These are phyloP conservation scores for Zapornia atra DNA, from an alignment of 2,113 vertebrate species.

Conservation along the genomic window DNA sequence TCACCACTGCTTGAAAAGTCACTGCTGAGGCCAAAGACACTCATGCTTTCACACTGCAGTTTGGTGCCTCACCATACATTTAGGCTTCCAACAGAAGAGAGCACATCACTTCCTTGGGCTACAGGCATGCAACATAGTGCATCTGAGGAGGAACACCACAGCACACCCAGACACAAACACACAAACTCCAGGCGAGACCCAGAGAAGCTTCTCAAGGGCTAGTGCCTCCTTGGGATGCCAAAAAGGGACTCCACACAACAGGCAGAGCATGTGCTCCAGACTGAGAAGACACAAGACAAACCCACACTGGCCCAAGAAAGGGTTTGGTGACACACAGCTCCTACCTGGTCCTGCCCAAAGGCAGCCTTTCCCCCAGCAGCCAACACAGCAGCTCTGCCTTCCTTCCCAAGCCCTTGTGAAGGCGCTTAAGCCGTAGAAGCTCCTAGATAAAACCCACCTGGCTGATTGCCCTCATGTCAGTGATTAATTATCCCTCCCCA, in stretches of 20 bases:
- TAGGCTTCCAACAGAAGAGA: neutral
- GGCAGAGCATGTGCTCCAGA: neutral
- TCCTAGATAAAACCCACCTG: neutral
- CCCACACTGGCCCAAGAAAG: rapidly evolving
- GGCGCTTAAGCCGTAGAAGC: neutral
- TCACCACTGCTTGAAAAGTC: neutral
- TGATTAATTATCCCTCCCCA: neutral
- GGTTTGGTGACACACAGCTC: neutral
- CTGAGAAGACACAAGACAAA: neutral
- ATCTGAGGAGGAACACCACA: neutral
- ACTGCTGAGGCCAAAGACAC: no score
- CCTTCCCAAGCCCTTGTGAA: neutral
- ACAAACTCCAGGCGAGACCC: neutral
- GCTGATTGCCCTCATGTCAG: neutral
- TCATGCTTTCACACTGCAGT: no score
- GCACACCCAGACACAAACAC: neutral
- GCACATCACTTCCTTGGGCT: rapidly evolving
- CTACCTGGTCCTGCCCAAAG: neutral
- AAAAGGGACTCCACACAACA: rapidly evolving
- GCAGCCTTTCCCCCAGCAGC: neutral
- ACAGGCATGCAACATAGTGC: neutral
- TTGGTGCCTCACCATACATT: neutral
- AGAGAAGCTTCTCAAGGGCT: neutral
- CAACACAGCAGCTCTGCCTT: rapidly evolving
- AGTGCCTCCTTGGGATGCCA: neutral